These are phyloP conservation scores for Eurystomus gularis DNA, from an alignment of 2,113 vertebrate genomes.

Conservation along the genomic window DNA sequence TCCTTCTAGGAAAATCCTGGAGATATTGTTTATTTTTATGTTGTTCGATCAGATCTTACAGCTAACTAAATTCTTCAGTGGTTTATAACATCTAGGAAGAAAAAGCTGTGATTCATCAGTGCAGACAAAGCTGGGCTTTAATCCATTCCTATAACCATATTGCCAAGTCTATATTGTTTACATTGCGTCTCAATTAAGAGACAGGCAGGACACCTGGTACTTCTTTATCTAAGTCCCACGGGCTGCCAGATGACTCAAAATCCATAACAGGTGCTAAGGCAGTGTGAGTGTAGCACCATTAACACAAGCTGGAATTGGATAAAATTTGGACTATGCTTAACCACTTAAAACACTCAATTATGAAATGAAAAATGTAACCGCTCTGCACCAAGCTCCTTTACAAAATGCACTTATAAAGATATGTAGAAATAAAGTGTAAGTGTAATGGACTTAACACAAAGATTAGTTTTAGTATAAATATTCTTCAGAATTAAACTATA, in stretches of 20 bases:
- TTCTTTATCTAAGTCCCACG: constrained; percentile 79
- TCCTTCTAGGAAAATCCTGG: constrained; percentile 11
- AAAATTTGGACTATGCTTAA: constrained; percentile 73
- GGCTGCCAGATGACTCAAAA: constrained; percentile 84
- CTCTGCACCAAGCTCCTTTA: constrained; percentile 25
- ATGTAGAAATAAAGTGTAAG: constrained; percentile 33
- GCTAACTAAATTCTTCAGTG: constrained; percentile 66
- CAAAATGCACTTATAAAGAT: constrained; percentile 50
- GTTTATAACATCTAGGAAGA: constrained; percentile 60
- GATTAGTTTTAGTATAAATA: constrained; percentile 12
- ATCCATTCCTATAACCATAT: constrained; percentile 77
- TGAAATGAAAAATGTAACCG: constrained; percentile 69
- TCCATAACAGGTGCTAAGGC: constrained; percentile 81
- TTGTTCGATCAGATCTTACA: constrained; percentile 46
- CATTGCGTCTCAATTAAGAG: constrained; percentile 80
- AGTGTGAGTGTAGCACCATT: constrained; percentile 74
- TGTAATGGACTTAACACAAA: constrained; percentile 1
- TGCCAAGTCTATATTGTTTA: constrained; percentile 81
- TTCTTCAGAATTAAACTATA: not conserved
- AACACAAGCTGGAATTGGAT: constrained; percentile 71
- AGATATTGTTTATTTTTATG: constrained; percentile 31
- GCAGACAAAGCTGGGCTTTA: constrained; percentile 77
- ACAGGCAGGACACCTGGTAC: constrained; percentile 82
- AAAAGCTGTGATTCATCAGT: constrained; percentile 75
- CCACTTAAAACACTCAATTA: constrained; percentile 73